These are phyloP conservation scores for Apis dorsata DNA, from an alignment of 1,140 invertebrate genomes.

Conservation along the genomic window DNA sequence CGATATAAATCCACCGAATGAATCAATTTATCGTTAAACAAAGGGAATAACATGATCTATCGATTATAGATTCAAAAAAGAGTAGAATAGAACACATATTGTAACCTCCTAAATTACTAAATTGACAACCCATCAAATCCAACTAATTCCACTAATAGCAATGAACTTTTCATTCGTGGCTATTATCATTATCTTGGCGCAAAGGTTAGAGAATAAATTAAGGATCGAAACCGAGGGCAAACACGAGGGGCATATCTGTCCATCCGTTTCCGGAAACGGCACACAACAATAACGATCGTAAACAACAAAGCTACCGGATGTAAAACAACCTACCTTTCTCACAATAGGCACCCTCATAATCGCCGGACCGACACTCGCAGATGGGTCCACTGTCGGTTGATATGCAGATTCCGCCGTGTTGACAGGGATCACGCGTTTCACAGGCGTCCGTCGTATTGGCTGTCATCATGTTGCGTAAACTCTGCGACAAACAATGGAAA, in stretches of 20 bases:
- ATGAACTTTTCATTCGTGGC: no score
- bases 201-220: no score
- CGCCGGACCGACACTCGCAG: slow-evolving; percentile 94
- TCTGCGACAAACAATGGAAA: slow-evolving; percentile 79
- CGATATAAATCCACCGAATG: no score
- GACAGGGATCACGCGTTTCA: slow-evolving; percentile 92
- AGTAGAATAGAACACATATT: no score
- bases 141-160: no score
- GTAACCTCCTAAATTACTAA: no score
- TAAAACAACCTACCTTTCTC: slow-evolving; percentile 89
- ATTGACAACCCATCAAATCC: no score
- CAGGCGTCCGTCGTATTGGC: slow-evolving; percentile 88
- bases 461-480: slow-evolving; percentile 78
- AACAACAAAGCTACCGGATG: slow-evolving; percentile 20
- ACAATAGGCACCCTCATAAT: slow-evolving; percentile 95
- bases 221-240: not conserved
- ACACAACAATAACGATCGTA: not conserved
- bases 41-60: no score
- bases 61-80: no score
- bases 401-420: slow-evolving; percentile 96
- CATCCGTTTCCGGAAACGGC: not conserved
- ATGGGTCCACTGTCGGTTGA: slow-evolving; percentile 95
- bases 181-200: no score
- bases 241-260: not conserved
- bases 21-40: no score